phyloP scores from a whole-genome alignment of 2,113 vertebrate genomes.

The Planiliza haematocheilus region DNA sequence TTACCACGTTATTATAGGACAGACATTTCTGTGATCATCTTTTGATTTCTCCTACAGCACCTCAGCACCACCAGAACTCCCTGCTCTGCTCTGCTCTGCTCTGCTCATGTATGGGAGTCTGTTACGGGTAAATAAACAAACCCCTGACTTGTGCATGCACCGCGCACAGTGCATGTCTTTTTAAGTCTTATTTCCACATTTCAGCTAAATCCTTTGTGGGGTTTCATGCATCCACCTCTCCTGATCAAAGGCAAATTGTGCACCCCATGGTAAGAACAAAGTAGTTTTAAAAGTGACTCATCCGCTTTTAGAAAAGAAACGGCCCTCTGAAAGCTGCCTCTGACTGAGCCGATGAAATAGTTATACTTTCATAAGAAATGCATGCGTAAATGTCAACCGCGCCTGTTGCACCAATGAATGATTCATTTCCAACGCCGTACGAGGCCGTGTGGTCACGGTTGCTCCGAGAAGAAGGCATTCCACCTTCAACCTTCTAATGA shows the following conservation, averaged over 20 bases:
- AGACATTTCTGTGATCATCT: too few relatives aligned
- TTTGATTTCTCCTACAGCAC: too few relatives aligned
- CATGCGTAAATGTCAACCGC: conserved; percentile 41
- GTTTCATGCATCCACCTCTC: not conserved
- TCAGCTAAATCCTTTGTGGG: conserved; percentile 11
- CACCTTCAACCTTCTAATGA: not conserved
- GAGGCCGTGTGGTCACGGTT: conserved; percentile 20
- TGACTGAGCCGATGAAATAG: conserved; percentile 48
- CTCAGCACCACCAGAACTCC: too few relatives aligned
- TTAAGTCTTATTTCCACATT: conserved; percentile 23
- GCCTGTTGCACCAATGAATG: conserved; percentile 49
- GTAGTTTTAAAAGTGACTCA: conserved; percentile 37
- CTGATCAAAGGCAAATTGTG: conserved; percentile 13
- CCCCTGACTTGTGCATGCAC: not conserved
- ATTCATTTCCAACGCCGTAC: conserved; percentile 46
- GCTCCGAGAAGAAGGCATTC: not conserved
- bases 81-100: not conserved
- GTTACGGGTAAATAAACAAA: conserved; percentile 6
- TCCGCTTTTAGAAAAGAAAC: conserved; percentile 23
- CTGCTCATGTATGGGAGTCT: conserved; percentile 6
- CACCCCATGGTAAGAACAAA: conserved; percentile 7
- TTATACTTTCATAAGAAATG: conserved; percentile 62
- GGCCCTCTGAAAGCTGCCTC: conserved; percentile 5
- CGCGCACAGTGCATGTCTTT: conserved; percentile 15
- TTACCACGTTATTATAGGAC: too few relatives aligned